These are phyloP conservation scores for Chrysemys picta DNA, from an alignment of 2,113 vertebrate species.

Conservation along the genomic window DNA sequence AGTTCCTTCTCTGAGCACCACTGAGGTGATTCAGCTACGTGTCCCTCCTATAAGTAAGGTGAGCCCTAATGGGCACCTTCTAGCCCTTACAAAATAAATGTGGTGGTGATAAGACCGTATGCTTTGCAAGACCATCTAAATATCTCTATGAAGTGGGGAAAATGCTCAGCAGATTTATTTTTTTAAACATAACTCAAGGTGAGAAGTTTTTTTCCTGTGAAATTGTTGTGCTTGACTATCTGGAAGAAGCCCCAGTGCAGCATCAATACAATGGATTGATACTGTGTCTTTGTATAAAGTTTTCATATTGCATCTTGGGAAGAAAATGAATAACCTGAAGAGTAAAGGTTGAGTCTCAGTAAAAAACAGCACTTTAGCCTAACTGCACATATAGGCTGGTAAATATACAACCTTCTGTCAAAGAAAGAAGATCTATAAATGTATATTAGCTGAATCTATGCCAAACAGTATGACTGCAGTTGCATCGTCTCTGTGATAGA, in stretches of 20 bases:
- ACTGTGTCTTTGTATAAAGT: constrained; percentile 48
- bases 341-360: constrained; percentile 54
- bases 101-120: neutral
- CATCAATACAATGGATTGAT: constrained; percentile 35
- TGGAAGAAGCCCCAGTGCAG: neutral
- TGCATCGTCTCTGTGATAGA: constrained; percentile 26
- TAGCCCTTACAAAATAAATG: neutral
- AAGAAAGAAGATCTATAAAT: constrained; percentile 57
- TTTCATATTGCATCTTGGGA: constrained; percentile 45
- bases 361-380: constrained; percentile 59
- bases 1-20: neutral
- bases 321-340: constrained; percentile 64
- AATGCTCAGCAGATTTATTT: neutral
- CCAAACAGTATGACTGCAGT: constrained; percentile 47
- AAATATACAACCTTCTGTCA: constrained; percentile 63
- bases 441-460: constrained; percentile 58
- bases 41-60: neutral
- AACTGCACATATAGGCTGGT: constrained; percentile 49
- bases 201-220: neutral
- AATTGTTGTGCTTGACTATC: neutral
- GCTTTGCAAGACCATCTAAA: neutral
- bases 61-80: neutral
- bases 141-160: neutral
- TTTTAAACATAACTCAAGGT: neutral
- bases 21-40: neutral